phyloP scores from a whole-genome alignment of 1,140 invertebrate genomes.

The Argopecten irradians region DNA sequence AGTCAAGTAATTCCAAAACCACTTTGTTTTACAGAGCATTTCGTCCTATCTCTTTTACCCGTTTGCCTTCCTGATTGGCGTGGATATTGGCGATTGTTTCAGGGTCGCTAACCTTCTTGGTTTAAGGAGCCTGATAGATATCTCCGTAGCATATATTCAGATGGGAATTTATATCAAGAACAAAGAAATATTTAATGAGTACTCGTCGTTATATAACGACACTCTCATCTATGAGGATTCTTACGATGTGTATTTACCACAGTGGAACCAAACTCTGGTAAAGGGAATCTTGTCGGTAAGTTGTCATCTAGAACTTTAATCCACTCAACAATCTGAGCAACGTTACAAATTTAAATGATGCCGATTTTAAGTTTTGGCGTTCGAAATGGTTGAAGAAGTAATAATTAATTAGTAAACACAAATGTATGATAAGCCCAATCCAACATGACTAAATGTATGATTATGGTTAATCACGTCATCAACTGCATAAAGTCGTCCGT shows the following conservation, averaged over 20 bases:
- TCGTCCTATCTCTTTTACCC: slow-evolving; percentile 45
- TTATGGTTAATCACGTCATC: too few relatives aligned
- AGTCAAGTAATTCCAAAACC: too few relatives aligned
- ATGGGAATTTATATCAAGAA: neutral
- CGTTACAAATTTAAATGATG: too few relatives aligned
- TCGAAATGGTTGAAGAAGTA: too few relatives aligned
- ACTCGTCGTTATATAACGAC: neutral
- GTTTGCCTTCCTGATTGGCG: slow-evolving; percentile 46
- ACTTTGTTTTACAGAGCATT: slow-evolving; percentile 27
- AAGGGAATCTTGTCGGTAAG: neutral
- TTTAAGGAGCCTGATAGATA: slow-evolving; percentile 30
- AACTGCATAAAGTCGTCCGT: too few relatives aligned
- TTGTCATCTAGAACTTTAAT: too few relatives aligned
- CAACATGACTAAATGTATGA: too few relatives aligned
- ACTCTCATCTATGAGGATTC: neutral
- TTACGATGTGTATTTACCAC: neutral
- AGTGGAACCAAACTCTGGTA: neutral
- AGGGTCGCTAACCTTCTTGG: slow-evolving; percentile 41
- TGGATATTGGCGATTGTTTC: slow-evolving; percentile 36
- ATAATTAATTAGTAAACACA: too few relatives aligned
- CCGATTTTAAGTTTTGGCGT: too few relatives aligned
- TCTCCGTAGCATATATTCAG: slow-evolving; percentile 23
- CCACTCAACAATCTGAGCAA: too few relatives aligned
- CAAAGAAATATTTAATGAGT: neutral
- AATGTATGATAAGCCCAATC: too few relatives aligned